phyloP scores from a whole-genome alignment of 2,797 vertebrate species.

The Chanos chanos region DNA sequence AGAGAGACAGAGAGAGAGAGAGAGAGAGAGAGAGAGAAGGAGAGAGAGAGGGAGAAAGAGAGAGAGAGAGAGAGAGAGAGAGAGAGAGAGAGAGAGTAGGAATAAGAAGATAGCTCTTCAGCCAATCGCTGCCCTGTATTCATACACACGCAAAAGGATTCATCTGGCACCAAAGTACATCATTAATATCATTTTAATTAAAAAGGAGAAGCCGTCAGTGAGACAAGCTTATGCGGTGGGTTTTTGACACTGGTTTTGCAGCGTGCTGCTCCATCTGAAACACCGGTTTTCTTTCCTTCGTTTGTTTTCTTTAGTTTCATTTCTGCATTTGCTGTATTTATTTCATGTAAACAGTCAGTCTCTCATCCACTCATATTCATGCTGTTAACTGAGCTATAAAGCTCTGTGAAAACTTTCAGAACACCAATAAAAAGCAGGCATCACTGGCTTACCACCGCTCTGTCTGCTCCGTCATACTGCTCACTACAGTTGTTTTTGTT shows the following conservation, averaged over 20 bases:
- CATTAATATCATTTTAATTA: too few species aligned
- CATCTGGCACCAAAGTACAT: too few species aligned
- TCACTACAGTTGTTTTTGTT: slow-evolving; percentile 18
- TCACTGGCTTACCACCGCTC: too few species aligned
- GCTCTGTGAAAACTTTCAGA: slow-evolving; percentile 42
- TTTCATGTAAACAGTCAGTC: slow-evolving; percentile 48
- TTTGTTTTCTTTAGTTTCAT: slow-evolving; percentile 30
- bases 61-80: slow-evolving; percentile 38
- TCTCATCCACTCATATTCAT: slow-evolving; percentile 17
- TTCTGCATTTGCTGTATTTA: slow-evolving; percentile 23
- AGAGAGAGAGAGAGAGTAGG: slow-evolving; percentile 1
- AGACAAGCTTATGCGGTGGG: too few species aligned
- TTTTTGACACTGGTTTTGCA: too few species aligned
- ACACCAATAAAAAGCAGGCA: too few species aligned
- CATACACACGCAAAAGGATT: slow-evolving; percentile 14
- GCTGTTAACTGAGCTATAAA: slow-evolving; percentile 54
- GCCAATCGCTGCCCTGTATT: too few species aligned
- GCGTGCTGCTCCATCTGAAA: too few species aligned
- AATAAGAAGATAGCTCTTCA: not conserved
- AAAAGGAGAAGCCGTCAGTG: too few species aligned
- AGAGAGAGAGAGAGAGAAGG: slow-evolving; percentile 32
- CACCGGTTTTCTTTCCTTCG: slow-evolving; percentile 13
- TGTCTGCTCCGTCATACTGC: too few species aligned
- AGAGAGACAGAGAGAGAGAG: slow-evolving; percentile 2
- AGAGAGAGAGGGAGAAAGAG: slow-evolving; percentile 2